Evolutionary conservation across 30 jellyfish, hydroid and myxozoan genomes (phyloP).

Genomic region (Aurelia aurita): DNA sequence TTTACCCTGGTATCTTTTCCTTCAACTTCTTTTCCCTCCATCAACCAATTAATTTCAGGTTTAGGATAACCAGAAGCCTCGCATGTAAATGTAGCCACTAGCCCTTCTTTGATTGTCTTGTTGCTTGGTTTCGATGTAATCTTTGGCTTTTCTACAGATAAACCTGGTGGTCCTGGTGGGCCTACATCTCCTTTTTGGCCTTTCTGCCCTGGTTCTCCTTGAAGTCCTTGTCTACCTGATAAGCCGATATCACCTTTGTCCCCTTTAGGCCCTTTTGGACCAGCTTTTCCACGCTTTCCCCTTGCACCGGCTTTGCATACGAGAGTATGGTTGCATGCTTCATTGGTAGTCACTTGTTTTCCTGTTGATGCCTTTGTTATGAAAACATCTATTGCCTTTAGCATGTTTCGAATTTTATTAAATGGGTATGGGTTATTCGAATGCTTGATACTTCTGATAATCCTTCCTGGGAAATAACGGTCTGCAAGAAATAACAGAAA

Average conservation of each 20-base stretch:
- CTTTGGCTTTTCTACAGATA: constrained; percentile 20
- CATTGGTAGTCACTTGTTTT: too few species aligned
- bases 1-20: too few species aligned
- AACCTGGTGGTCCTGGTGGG: constrained; percentile 18
- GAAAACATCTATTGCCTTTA: too few species aligned
- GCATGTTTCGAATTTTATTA: too few species aligned
- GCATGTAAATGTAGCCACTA: not conserved
- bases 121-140: constrained; percentile 10
- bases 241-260: constrained; percentile 9
- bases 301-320: constrained; percentile 5
- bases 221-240: not conserved
- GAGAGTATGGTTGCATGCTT: not conserved
- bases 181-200: constrained; percentile 28
- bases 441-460: too few species aligned
- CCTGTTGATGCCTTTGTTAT: too few species aligned
- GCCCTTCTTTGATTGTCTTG: not conserved
- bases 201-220: constrained; percentile 1
- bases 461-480: too few species aligned
- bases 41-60: not conserved
- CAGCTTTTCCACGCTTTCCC: constrained; percentile 5
- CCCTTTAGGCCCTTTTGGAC: constrained; percentile 42
- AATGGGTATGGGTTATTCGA: too few species aligned
- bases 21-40: too few species aligned
- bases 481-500: too few species aligned
- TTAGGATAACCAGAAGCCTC: not conserved